Conservation (phyloP, 2,797 vertebrate genomes). For the Mormyrops boulengeri region DNA sequence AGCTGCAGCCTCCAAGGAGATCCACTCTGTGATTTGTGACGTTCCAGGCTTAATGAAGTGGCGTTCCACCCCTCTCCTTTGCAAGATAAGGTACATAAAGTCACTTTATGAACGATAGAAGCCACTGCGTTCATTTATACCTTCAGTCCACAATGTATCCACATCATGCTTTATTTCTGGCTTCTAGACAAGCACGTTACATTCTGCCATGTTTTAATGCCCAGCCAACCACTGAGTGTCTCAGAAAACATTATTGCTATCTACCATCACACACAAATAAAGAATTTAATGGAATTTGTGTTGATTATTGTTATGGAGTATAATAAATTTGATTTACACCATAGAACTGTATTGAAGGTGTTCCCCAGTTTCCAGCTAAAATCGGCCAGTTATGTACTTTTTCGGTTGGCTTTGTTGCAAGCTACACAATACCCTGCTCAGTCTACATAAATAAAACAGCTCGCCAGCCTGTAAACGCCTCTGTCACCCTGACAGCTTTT, state of each 20-base stretch:
- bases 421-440: slow-evolving; percentile 20
- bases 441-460: slow-evolving; percentile 63
- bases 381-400: neutral
- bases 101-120: slow-evolving; percentile 68
- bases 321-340: neutral
- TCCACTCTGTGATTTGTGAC: neutral
- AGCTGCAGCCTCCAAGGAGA: neutral
- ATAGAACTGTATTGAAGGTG: neutral
- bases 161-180: slow-evolving; percentile 65
- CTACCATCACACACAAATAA: slow-evolving; percentile 36
- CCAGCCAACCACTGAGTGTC: slow-evolving; percentile 43
- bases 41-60: neutral
- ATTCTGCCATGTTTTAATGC: slow-evolving; percentile 36
- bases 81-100: slow-evolving; percentile 65
- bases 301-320: neutral
- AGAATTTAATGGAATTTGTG: slow-evolving; percentile 19
- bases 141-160: slow-evolving; percentile 56
- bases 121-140: slow-evolving; percentile 65
- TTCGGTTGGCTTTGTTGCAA: neutral
- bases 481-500: slow-evolving; percentile 46
- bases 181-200: slow-evolving; percentile 58
- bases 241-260: slow-evolving; percentile 45
- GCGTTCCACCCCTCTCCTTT: slow-evolving; percentile 56
- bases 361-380: neutral
- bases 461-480: slow-evolving; percentile 51